Percentiles rank a stretch among this genome's conserved stretches.
These are phyloP conservation scores for Agapornis roseicollis DNA, from an alignment of 2,113 vertebrate genomes.

Conservation along the genomic window DNA sequence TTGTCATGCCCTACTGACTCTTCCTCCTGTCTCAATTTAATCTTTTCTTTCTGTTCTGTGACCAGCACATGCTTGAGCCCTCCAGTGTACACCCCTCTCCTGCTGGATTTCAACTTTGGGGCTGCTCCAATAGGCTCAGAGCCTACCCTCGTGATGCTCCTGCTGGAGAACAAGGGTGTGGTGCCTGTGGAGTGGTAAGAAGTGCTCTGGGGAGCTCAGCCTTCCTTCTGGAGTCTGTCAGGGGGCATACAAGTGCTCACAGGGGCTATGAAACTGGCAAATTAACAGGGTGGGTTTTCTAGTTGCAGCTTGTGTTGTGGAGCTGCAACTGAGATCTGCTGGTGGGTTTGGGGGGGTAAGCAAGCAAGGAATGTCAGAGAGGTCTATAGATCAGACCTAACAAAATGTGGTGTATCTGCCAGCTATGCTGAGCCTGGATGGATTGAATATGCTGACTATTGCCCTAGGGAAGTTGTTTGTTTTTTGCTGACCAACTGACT, in stretches of 20 bases:
- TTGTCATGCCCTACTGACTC: background rate
- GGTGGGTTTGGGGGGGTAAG: background rate
- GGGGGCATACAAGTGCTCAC: background rate
- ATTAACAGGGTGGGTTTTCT: background rate
- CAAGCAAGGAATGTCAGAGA: background rate
- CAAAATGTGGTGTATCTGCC: background rate
- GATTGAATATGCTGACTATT: background rate
- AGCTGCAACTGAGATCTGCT: background rate
- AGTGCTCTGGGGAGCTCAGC: background rate
- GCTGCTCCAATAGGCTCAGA: slow-evolving; percentile 79
- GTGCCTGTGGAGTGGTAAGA: slow-evolving; percentile 86
- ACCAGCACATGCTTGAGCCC: slow-evolving; percentile 73
- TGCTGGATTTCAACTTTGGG: slow-evolving; percentile 88
- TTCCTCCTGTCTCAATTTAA: background rate
- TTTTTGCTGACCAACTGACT: background rate
- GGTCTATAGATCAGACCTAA: background rate
- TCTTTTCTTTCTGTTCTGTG: background rate
- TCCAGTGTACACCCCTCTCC: slow-evolving; percentile 75
- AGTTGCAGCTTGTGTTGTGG: background rate
- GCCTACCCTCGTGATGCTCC: slow-evolving; percentile 77
- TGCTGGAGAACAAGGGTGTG: slow-evolving; percentile 83
- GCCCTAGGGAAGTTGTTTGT: background rate
- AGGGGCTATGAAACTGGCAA: background rate
- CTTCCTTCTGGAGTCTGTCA: background rate
- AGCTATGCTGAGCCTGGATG: background rate